Conservation (phyloP, 2,888 invertebrate species). For the Heliconius aoede region DNA sequence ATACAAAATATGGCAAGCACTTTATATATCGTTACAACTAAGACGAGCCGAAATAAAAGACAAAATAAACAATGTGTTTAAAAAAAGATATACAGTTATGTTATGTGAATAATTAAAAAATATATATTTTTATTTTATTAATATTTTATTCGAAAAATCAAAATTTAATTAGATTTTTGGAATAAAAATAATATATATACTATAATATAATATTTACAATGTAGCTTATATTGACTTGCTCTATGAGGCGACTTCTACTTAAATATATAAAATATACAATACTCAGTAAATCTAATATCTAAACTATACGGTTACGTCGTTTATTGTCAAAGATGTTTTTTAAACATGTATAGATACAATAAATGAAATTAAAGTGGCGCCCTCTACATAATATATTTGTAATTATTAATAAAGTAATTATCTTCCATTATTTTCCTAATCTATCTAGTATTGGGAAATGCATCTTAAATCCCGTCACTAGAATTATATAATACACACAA, state of each 20-base stretch:
- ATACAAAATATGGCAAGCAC: conserved; percentile 49
- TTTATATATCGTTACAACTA: background rate
- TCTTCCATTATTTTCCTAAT: background rate
- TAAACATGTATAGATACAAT: background rate
- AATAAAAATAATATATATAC: background rate
- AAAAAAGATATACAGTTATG: background rate
- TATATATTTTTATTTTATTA: no score
- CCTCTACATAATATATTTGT: background rate
- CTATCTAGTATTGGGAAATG: background rate
- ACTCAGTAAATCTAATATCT: background rate
- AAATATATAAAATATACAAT: background rate
- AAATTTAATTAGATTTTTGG: no score
- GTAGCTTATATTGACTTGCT: conserved; percentile 22
- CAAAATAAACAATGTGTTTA: no score
- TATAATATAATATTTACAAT: conserved; percentile 28
- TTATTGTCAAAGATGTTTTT: background rate
- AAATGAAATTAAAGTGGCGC: background rate
- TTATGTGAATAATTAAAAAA: no score
- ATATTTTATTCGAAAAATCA: no score
- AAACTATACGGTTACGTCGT: background rate
- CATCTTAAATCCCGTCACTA: background rate
- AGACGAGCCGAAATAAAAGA: no score
- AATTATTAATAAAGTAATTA: background rate
- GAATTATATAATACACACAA: no score
- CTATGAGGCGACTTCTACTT: conserved; percentile 10